Conservation (phyloP, 2,113 vertebrate genomes). For the Scartelaos histophorus region DNA sequence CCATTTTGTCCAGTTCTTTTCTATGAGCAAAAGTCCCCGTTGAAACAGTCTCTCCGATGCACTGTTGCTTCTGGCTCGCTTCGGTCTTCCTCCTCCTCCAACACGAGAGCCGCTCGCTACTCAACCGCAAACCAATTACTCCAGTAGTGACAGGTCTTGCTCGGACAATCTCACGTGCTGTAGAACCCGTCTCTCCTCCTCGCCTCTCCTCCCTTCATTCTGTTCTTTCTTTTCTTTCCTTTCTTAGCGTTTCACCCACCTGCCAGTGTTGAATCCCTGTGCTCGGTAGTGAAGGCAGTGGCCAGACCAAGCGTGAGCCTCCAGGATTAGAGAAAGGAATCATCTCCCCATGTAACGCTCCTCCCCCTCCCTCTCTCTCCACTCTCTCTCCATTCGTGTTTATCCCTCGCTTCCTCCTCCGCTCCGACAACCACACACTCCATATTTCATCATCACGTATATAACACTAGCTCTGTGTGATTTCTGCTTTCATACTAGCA, state of each 20-base stretch:
- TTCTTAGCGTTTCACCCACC: conserved; percentile 49
- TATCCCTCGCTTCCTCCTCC: conserved; percentile 44
- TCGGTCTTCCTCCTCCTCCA: conserved; percentile 38
- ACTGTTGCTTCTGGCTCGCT: conserved; percentile 51
- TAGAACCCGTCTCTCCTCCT: conserved; percentile 40
- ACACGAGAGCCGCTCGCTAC: conserved; percentile 17
- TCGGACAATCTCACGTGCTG: conserved; percentile 29
- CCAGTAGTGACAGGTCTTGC: conserved; percentile 33
- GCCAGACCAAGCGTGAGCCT: conserved; percentile 71
- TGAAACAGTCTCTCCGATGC: conserved; percentile 21
- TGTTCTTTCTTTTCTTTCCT: conserved; percentile 31
- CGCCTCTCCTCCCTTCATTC: conserved; percentile 50
- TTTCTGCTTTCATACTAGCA: not conserved
- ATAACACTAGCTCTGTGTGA: not conserved
- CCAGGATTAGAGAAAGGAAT: conserved; percentile 78
- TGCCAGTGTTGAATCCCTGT: conserved; percentile 58
- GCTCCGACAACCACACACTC: conserved; percentile 27
- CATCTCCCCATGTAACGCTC: conserved; percentile 59
- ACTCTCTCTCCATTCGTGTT: conserved; percentile 58
- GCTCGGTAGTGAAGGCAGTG: conserved; percentile 52
- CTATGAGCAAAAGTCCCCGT: not conserved
- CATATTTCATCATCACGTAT: conserved; percentile 14
- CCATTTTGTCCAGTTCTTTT: conserved; percentile 22
- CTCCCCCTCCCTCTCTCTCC: conserved; percentile 55
- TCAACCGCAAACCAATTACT: conserved; percentile 9